Evolutionary conservation across 2,797 vertebrate genomes (phyloP).

Genomic region (Nasua narica): DNA sequence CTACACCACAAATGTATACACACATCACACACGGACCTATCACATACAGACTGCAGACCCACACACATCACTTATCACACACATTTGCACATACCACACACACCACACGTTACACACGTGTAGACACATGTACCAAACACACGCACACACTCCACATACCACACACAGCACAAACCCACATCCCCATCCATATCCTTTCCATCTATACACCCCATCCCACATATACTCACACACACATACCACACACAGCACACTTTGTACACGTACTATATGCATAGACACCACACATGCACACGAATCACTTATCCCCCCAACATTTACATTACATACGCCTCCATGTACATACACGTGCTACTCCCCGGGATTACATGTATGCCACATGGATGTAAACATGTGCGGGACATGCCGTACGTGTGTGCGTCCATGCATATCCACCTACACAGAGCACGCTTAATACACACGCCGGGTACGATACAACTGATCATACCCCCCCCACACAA

Average conservation of each 20-base stretch:
- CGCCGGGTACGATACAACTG: background rate
- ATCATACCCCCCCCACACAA: background rate
- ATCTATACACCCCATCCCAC: background rate
- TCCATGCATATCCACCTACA: too few relatives aligned
- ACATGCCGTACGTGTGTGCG: accelerated
- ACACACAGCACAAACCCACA: background rate
- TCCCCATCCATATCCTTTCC: background rate
- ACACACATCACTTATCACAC: background rate
- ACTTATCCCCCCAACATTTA: background rate
- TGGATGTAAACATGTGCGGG: background rate
- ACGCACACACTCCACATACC: background rate
- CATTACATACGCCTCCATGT: too few relatives aligned
- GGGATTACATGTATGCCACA: background rate
- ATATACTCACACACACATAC: background rate
- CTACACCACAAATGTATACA: background rate
- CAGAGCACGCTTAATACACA: background rate
- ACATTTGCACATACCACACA: background rate
- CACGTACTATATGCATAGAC: background rate
- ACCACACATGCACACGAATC: background rate
- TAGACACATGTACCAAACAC: background rate
- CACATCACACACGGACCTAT: background rate
- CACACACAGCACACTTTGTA: background rate
- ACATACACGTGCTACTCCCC: background rate
- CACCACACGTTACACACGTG: background rate
- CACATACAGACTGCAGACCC: background rate